Conservation (phyloP, 2,888 invertebrate genomes). For the Panorpa germanica region DNA sequence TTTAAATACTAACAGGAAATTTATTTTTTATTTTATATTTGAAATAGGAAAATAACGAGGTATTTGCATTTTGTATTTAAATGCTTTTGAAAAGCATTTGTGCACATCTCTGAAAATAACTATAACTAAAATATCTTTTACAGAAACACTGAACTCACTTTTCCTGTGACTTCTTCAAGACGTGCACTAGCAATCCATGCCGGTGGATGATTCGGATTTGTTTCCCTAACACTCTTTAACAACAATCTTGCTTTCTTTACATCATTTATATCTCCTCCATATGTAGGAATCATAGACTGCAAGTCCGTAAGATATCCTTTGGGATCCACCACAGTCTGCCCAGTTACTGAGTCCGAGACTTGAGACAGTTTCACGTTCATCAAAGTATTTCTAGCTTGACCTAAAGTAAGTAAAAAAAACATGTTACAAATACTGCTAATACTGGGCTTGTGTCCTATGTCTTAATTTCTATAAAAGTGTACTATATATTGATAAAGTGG, state of each 20-base stretch:
- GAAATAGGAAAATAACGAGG: too few species aligned
- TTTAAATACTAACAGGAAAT: too few species aligned
- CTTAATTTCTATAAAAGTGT: too few species aligned
- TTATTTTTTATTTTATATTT: too few species aligned
- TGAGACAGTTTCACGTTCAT: slow-evolving; percentile 98
- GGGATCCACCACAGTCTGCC: slow-evolving; percentile 98
- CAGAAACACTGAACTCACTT: slow-evolving; percentile 27
- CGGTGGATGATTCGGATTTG: slow-evolving; percentile 98
- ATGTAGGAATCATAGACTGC: slow-evolving; percentile 97
- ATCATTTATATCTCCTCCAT: slow-evolving; percentile 95
- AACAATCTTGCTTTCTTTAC: slow-evolving; percentile 92
- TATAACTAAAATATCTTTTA: slow-evolving; percentile 3
- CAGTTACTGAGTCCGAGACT: slow-evolving; percentile 94
- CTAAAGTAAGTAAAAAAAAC: too few species aligned
- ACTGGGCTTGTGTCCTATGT: too few species aligned
- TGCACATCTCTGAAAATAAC: too few species aligned
- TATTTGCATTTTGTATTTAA: too few species aligned
- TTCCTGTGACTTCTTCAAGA: slow-evolving; percentile 92
- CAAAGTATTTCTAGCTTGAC: slow-evolving; percentile 93
- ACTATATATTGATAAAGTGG: too few species aligned
- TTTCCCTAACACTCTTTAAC: slow-evolving; percentile 89
- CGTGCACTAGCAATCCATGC: slow-evolving; percentile 99
- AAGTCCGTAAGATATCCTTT: slow-evolving; percentile 99
- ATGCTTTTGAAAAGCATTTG: too few species aligned
- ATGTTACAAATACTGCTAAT: too few species aligned